Base-by-base conservation (phyloP, 2,888 invertebrate genomes). In the Leuctra nigra region DNA sequence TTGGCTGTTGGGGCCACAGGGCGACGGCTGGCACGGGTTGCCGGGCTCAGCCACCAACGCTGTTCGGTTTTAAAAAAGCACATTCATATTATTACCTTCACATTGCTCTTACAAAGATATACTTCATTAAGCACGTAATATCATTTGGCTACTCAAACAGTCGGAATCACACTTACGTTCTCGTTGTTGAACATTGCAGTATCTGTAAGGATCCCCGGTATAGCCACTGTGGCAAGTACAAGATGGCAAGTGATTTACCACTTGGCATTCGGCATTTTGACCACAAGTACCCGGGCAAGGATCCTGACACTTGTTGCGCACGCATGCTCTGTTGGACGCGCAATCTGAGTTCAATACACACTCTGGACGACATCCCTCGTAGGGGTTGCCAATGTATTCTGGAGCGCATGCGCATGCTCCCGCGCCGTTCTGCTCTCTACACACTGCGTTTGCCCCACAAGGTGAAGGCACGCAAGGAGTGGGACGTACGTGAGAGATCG, bases 331-430 rank as follows among this genome's bases (percentile, higher is more conserved):
- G 63, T 84, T 80, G 16, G 76, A 73, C 1, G 82, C 68, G 69
- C 91, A 91, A 70, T 90, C 90, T 1, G 85, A 81, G 65, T 86
- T 89, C 25, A 84, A 77, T 24, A 84, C 81, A 68, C 90, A 91
- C 72, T 88, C 87, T 9, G 88, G 89, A 63, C 87, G 76, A 68
- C 88, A 89, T 4, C 66, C 62, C 39, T 62, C 59, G 50, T 65
- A 66, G 14, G 72, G 71, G 61, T 69, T 67, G 7, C 72, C 72
- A 53, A 65, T 62, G 55, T 67, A 70, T 6, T 63, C 66, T n/a
- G 63, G 59, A 23, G 62, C 60, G 54, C 63, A 63, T 1, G 58
- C 56, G 53, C 63, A 63, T 2, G 63, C 41, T 84, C 86, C 87
- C 38, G 84, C 65, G 3, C 66, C 63, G 39, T 64, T 64, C 46